Evolutionary conservation across 2,113 vertebrate species (phyloP).

Genomic region (Eleginops maclovinus): DNA sequence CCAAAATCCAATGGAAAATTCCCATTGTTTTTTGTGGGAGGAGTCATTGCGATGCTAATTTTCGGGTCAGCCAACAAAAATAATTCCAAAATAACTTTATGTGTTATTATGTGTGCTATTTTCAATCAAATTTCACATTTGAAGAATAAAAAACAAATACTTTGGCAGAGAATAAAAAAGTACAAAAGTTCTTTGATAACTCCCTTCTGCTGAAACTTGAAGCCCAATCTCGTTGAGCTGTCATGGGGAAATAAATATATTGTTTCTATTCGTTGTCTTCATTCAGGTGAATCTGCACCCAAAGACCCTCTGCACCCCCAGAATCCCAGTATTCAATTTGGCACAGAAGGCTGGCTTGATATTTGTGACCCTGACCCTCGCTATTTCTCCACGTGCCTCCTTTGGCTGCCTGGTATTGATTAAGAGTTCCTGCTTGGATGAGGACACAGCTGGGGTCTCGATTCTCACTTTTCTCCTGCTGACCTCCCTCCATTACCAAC

Average conservation of each 20-base stretch:
- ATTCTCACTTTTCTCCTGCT: conserved; percentile 53
- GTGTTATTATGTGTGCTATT: neutral
- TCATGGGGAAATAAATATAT: conserved; percentile 7
- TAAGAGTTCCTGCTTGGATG: conserved; percentile 51
- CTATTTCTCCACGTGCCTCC: conserved; percentile 27
- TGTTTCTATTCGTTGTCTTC: conserved; percentile 25
- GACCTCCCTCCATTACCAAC: conserved; percentile 42
- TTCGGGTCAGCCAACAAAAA: too few species aligned
- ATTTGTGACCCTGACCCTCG: conserved; percentile 61
- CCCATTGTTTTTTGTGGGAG: too few species aligned
- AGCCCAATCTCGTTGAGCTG: neutral
- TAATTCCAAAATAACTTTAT: too few species aligned
- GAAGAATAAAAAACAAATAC: neutral
- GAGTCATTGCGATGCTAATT: too few species aligned
- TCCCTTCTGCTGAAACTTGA: conserved; percentile 20
- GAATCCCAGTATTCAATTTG: conserved; percentile 60
- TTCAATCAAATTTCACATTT: conserved; percentile 15
- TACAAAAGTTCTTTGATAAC: conserved; percentile 20
- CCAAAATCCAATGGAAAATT: too few species aligned
- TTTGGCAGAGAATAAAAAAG: neutral
- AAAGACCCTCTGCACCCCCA: conserved; percentile 24
- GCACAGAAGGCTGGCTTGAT: conserved; percentile 38
- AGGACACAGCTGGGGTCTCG: conserved; percentile 65
- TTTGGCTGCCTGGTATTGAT: conserved; percentile 65
- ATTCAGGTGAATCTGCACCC: conserved; percentile 30